Base-by-base conservation (phyloP, 2,113 vertebrate species). In the Turdus rufiventris region DNA sequence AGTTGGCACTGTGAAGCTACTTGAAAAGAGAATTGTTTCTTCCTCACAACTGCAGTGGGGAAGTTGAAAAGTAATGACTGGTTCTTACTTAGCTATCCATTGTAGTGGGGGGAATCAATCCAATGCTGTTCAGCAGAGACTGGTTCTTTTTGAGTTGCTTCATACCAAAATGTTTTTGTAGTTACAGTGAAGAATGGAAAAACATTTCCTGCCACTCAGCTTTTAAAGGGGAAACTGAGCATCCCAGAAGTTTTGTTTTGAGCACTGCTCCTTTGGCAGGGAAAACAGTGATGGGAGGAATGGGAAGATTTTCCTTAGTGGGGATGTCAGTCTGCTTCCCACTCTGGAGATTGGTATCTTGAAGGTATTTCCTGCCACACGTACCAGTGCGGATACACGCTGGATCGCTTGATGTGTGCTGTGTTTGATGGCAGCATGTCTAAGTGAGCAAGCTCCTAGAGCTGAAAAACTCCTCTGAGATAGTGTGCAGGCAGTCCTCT, bases 331-430 rank as follows among this genome's bases (percentile, higher is more conserved):
- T 54, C 31, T 34, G 47, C 73, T 93, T 87, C 56, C 75, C 18
- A 2, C n/a, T 75, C 31, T 16, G 14, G 29, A 60, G 77, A 43
- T 73, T 50, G 50, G 1, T 20, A 14, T 38, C n/a, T n/a, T 20
- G 26, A 12, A 77, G 18, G 29, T 25, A 4, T 28, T 74, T 74
- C 84, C 73, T 80, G 72, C 51, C 3, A 3, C 45, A 42, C 2
- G 0, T 53, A 19, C 12, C 54, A 18, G 2, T 11, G 61, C 1
- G 2, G 74, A 42, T 62, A 18, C 7, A 2, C 1, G 3, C 33
- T 23, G 47, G 31, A 11, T 67, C 61, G 2, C 54, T 63, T 4
- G 40, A 4, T 43, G 18, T 28, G 56, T 34, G 62, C 23, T 56
- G 12, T 68, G 61, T 31, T 34, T 43, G 67, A n/a, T 43, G 71